phyloP scores from a whole-genome alignment of 2,113 vertebrate genomes.

The Bubo scandiacus region DNA sequence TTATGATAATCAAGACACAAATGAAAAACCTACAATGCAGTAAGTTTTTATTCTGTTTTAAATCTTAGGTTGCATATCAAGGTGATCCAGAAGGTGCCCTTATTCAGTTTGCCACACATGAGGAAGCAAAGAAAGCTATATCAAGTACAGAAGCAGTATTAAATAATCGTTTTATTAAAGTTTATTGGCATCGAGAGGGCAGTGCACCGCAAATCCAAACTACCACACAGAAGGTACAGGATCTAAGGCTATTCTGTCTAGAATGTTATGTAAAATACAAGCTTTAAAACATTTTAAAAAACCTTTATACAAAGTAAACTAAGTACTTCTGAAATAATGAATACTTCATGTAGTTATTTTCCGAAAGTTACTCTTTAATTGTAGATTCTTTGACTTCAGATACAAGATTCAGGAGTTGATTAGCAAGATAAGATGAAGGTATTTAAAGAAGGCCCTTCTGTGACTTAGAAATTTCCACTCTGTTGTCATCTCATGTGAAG shows the following conservation, averaged over 20 bases:
- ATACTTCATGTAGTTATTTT: background rate
- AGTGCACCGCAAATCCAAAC: conserved; percentile 64
- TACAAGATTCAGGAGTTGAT: background rate
- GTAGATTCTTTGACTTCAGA: background rate
- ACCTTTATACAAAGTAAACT: background rate
- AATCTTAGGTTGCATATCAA: conserved; percentile 90
- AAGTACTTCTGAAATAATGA: background rate
- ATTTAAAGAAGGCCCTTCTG: background rate
- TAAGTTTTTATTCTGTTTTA: conserved; percentile 38
- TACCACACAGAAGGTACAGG: conserved; percentile 73
- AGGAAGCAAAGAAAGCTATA: conserved; percentile 91
- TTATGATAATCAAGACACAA: background rate
- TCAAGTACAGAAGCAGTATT: conserved; percentile 95
- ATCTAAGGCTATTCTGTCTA: background rate
- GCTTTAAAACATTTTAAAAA: background rate
- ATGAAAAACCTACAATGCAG: background rate
- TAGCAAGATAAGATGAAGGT: background rate
- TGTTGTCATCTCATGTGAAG: background rate
- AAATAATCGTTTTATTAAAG: conserved; percentile 95
- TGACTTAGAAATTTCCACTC: background rate
- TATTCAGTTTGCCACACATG: conserved; percentile 92
- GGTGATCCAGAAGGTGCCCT: conserved; percentile 93
- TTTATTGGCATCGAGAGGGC: conserved; percentile 93
- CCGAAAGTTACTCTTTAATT: background rate
- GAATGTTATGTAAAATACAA: background rate